Evolutionary conservation across 1,140 invertebrate genomes (phyloP), one percentile per base, ranked within the genome.

Genomic region (Tenebrio molitor): DNA sequence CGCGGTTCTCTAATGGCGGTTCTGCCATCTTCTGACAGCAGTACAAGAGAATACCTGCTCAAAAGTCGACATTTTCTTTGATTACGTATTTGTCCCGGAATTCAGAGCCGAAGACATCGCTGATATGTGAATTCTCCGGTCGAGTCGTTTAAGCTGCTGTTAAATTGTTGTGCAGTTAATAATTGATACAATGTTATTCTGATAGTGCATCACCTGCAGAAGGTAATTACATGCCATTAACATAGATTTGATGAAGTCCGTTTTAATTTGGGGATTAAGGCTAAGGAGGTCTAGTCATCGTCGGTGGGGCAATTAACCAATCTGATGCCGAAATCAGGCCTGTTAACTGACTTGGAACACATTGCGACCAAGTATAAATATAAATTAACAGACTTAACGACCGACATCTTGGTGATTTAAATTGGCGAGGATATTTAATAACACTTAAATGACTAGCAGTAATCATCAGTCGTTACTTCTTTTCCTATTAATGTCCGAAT

Each of bases 321-420:
- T 72, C 63, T 67, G 65, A 72, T 53, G 71, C 44, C 71, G 64
- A 72, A 72, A 72, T 68, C 64, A 72, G 50, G 71, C 64, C 69
- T 72, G 46, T 68, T 53, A 64, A 68, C 58, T 68, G 71, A 58
- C 50, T 58, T 58, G 50, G 50, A 58, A 58, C 50, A 58, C 50
- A 58, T 58, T 58, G 50, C 50, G 50, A 58, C 50, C 50, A 21
- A 58, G 64, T 72, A 72, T 73, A 73, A 73, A 73, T 69, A 73
- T 63, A 73, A 69, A 69, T 73, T 73, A 63, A 69, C 44, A 53
- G 71, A 34, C 58, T 64, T 64, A 63, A 64, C 66, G 46, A 53
- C 64, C 71, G 65, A 62, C 36, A 41, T 44, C 65, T 53, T 68
- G 44, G 23, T 72, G 17, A 41, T 53, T 53, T 53, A 63, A 72